phyloP scores from a whole-genome alignment of 1,140 invertebrate genomes.

The Aphis craccivora region DNA sequence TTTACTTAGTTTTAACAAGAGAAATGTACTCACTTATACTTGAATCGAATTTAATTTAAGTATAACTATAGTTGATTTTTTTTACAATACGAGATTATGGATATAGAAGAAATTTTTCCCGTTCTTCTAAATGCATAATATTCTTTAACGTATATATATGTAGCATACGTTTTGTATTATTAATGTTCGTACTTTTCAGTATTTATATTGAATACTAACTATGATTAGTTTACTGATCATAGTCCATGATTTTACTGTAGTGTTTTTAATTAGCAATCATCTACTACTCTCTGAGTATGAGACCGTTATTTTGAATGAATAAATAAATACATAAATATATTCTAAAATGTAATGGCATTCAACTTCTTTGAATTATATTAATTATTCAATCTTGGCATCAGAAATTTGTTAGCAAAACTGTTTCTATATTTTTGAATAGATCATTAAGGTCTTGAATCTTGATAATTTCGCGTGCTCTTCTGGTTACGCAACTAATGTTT shows the following conservation, averaged over 20 bases:
- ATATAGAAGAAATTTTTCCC: neutral
- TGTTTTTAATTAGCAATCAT: neutral
- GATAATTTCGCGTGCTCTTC: neutral
- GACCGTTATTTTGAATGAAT: neutral
- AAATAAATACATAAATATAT: neutral
- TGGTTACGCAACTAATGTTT: neutral
- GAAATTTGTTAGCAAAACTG: neutral
- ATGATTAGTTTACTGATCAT: neutral
- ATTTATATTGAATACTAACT: neutral
- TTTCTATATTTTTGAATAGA: slow-evolving; percentile 3
- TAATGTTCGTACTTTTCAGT: neutral
- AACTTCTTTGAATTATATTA: neutral
- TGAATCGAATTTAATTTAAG: neutral
- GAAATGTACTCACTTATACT: neutral
- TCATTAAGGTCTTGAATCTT: slow-evolving; percentile 1
- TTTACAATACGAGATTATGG: neutral
- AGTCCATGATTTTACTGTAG: neutral
- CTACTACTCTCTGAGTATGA: neutral
- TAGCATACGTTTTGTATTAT: neutral
- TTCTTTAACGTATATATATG: neutral
- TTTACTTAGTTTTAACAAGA: neutral
- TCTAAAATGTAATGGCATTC: neutral
- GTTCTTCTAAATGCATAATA: neutral
- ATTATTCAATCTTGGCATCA: neutral
- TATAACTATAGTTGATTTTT: neutral